Evolutionary conservation across 2,888 invertebrate genomes (phyloP), one percentile per base, ranked within the genome.

Genomic region (Tridacna crocea): DNA sequence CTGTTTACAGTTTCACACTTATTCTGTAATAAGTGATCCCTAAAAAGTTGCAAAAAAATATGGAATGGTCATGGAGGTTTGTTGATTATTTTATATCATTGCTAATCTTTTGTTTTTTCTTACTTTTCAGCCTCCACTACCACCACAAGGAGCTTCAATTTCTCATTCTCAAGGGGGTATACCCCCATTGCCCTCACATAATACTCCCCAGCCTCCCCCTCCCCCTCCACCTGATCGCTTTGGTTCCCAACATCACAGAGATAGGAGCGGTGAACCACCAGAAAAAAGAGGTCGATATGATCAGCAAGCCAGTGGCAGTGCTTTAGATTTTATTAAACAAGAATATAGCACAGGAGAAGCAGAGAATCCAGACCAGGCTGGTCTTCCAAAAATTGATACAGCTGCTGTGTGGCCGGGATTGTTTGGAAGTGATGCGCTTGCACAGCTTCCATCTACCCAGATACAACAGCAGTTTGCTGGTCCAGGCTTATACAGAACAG

Each of bases 321-420:
- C 92, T 48, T 89, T 93, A 22, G 93, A 93, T 77, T 90, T 93
- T 76, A 90, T 93, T 22, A 93, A 93, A 80, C 92, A 93, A 80
- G 92, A 93, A 81, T 93, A 93, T 82, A 91, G 89, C 82, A 80
- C 75, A 51, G 85, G 83, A 12, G 91, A 90, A 68, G 90, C 88
- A 46, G 90, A 91, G 27, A 61, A 74, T 47, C 74, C 61, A 61
- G 74, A 74, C n/a, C 66, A 66, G 46, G 66, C n/a, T 46, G 66
- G 46, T 46, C 26, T 66, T 11, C 46, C 66, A 8, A 66, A 66
- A 46, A 66, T 66, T 70, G 70, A 70, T 15, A 51, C 51, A 22
- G 22, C 70, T 0, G 77, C 80, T 46, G n/a, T 36, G 0, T 80
- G 79, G 79, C 78, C 72, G 17, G 83, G 60, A 19, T 58, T 61